A percentile compares a stretch with the other conserved stretches of the same genome.
These are phyloP conservation scores for Chrysolina haemoptera DNA, from an alignment of 2,888 invertebrate genomes.

Conservation along the genomic window DNA sequence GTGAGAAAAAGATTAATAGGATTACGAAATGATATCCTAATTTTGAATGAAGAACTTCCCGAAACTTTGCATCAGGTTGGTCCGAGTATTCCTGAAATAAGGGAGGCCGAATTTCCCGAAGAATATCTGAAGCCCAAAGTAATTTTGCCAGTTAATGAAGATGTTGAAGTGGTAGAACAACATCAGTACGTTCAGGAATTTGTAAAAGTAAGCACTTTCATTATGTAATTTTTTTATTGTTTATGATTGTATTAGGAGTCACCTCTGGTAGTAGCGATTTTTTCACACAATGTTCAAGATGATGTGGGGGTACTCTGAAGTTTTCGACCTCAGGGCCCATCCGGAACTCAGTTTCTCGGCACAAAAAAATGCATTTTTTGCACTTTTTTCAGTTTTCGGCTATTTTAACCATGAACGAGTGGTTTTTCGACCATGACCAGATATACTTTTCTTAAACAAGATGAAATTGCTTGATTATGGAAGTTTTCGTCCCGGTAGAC, in stretches of 20 bases:
- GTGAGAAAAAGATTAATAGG: conserved; percentile 66
- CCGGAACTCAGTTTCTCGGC: no score
- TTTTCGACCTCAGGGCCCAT: no score
- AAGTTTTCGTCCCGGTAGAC: no score
- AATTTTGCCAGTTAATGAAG: conserved; percentile 46
- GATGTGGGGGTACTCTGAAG: no score
- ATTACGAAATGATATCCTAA: conserved; percentile 66
- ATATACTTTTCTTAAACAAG: no score
- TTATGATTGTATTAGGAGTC: neutral
- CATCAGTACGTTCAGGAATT: neutral
- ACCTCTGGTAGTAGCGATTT: no score
- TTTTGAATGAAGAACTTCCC: conserved; percentile 71
- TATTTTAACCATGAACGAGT: no score
- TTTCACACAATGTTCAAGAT: no score
- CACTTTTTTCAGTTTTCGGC: no score
- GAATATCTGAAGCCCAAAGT: conserved; percentile 54
- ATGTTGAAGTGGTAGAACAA: conserved; percentile 39
- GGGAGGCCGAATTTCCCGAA: conserved; percentile 59
- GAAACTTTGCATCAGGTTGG: conserved; percentile 47
- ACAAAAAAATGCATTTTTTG: no score
- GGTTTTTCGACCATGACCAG: no score
- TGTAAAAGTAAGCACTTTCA: conserved; percentile 2
- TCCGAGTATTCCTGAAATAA: conserved; percentile 53
- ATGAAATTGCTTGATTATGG: no score
- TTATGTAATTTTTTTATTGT: neutral